These are phyloP conservation scores for Cottoperca gobio DNA, from an alignment of 2,797 vertebrate species.

Conservation along the genomic window DNA sequence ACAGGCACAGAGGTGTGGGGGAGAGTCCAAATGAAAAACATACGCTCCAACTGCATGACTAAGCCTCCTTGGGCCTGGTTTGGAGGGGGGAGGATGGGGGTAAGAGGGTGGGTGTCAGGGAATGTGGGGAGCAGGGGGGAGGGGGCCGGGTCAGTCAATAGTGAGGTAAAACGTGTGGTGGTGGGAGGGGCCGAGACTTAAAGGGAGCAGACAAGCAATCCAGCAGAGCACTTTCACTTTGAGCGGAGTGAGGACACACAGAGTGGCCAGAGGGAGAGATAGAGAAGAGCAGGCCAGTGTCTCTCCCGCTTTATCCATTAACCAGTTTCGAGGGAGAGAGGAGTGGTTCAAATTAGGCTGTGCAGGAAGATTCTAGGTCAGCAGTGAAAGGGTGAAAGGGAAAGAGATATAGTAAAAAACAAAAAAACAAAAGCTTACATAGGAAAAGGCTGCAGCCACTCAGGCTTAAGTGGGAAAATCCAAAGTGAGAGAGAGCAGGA, in stretches of 20 bases:
- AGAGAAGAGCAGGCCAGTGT: constrained; percentile 63
- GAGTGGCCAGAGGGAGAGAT: constrained; percentile 65
- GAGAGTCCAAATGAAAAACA: constrained; percentile 82
- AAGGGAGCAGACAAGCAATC: constrained; percentile 76
- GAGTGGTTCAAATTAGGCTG: constrained; percentile 63
- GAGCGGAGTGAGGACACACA: constrained; percentile 66
- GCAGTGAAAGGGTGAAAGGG: constrained; percentile 47
- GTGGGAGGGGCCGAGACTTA: constrained; percentile 81
- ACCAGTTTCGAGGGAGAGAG: constrained; percentile 55
- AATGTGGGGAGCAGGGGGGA: constrained; percentile 73
- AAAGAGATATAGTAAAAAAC: constrained; percentile 39
- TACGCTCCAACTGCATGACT: constrained; percentile 82
- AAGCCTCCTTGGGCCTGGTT: constrained; percentile 69
- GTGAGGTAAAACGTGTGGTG: constrained; percentile 80
- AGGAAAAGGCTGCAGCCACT: constrained; percentile 66
- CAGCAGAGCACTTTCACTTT: constrained; percentile 85
- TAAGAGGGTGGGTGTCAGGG: constrained; percentile 67
- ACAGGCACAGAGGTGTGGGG: constrained; percentile 76
- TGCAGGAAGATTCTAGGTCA: constrained; percentile 74
- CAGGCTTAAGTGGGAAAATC: constrained; percentile 77
- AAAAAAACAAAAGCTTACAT: constrained; percentile 61
- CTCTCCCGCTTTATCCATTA: constrained; percentile 70
- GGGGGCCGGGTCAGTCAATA: constrained; percentile 76
- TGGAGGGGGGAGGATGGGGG: constrained; percentile 53
- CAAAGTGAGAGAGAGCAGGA: constrained; percentile 75